Evolutionary conservation across 2,113 vertebrate species (phyloP).

Genomic region (Heteronetta atricapilla): DNA sequence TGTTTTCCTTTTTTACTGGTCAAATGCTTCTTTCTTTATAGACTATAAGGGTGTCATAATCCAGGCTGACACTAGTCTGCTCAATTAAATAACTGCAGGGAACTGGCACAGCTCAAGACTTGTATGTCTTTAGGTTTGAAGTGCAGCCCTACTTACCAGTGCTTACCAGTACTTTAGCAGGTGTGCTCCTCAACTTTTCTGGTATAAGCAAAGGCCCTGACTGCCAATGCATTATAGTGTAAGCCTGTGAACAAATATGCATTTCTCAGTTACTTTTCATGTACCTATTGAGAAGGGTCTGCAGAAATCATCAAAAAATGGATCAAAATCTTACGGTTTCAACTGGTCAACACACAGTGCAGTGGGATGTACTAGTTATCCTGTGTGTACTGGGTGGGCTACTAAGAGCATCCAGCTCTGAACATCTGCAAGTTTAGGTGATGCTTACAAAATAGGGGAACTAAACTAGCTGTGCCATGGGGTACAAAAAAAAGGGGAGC

Average conservation of each 20-base stretch:
- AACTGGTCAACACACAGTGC: background rate
- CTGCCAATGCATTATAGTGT: background rate
- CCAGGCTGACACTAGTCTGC: background rate
- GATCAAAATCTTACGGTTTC: background rate
- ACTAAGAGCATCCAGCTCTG: background rate
- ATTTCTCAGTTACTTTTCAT: background rate
- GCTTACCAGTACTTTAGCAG: background rate
- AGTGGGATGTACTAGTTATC: background rate
- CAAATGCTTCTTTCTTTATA: background rate
- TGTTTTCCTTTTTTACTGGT: background rate
- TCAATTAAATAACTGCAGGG: background rate
- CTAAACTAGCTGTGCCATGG: background rate
- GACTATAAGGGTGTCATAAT: background rate
- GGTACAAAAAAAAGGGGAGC: background rate
- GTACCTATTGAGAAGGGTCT: background rate
- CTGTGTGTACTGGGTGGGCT: background rate
- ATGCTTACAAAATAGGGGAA: background rate
- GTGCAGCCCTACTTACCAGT: background rate
- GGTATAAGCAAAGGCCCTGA: background rate
- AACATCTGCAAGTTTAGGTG: background rate
- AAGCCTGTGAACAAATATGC: background rate
- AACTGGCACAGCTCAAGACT: accelerated
- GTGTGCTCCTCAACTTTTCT: background rate
- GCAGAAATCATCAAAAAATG: background rate
- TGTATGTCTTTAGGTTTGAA: background rate